Base-by-base conservation (phyloP, 2,888 invertebrate genomes). In the Erebia epiphron region DNA sequence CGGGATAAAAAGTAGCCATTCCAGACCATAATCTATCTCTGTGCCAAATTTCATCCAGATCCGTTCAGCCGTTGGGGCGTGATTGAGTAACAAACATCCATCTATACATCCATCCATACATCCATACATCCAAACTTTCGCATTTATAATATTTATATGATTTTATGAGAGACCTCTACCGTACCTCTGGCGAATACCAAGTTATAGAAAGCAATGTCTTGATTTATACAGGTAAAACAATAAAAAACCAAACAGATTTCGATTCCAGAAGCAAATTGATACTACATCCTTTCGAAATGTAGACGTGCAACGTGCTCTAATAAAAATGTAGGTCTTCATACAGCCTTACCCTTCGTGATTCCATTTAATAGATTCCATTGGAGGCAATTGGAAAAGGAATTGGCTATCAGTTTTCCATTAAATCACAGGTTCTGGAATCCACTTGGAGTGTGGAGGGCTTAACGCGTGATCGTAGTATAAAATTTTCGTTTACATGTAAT, bases 401-500 rank as follows among this genome's bases (percentile, higher is more conserved):
- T 86, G 88, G 82, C 84, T 85, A 85, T 87, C 83, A 85, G 78
- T 69, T 72, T 70, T 77, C 79, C 73, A 79, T 79, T 83, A 85
- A 85, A 86, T 86, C 85, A 81, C 81, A 79, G 80, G 82, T 84
- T 81, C 79, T 71, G 74, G 79, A 81, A 79, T 81, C 81, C 83
- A 82, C 80, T 84, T 80, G 77, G 62, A 75, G 79, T 78, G 72
- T 74, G 74, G 77, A 82, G 81, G 81, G 80, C 82, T 81, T 80
- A 81, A 82, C 86, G 85, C 84, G 86, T 84, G 82, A 87, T 82
- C 84, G 78, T 79, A 79, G 83, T 86, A 87, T 88, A 87, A 88
- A 89, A 89, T 88, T 87, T 87, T 88, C 89, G 85, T 86, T 90
- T 86, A 87, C 88, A 89, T 87, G 82, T 91, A 87, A 91, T 89